phyloP scores from a whole-genome alignment of 2,888 invertebrate species.

The Yponomeuta sedellus region DNA sequence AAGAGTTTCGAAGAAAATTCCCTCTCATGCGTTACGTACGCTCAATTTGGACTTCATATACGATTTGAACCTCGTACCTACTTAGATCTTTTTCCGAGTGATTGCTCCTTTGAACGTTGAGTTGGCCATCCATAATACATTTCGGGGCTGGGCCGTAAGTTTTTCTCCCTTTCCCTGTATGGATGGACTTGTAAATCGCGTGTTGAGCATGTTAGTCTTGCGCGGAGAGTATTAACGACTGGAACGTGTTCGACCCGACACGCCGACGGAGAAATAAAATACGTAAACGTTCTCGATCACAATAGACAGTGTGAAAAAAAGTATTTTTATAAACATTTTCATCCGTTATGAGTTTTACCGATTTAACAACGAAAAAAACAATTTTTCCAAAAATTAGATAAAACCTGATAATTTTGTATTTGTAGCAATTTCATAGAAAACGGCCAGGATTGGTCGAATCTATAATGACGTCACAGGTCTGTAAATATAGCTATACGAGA shows the following conservation, averaged over 20 bases:
- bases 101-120: not conserved
- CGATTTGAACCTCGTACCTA: not conserved
- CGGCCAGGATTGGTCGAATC: too few species aligned
- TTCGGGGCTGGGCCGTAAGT: not conserved
- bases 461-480: too few species aligned
- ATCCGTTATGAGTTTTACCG: too few species aligned
- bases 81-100: not conserved
- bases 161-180: not conserved
- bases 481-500: too few species aligned
- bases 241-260: slow-evolving; percentile 8
- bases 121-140: not conserved
- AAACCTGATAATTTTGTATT: too few species aligned
- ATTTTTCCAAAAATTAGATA: too few species aligned
- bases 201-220: slow-evolving; percentile 2
- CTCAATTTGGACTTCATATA: not conserved
- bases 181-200: slow-evolving; percentile 10
- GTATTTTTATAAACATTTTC: too few species aligned
- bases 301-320: too few species aligned
- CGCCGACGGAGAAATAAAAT: not conserved
- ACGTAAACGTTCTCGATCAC: not conserved
- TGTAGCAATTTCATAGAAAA: too few species aligned
- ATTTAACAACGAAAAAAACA: too few species aligned
- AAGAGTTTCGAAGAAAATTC: not conserved
- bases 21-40: not conserved
- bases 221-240: slow-evolving; percentile 4